These are phyloP conservation scores for Chelmon rostratus DNA, from an alignment of 2,797 vertebrate genomes.

Conservation along the genomic window DNA sequence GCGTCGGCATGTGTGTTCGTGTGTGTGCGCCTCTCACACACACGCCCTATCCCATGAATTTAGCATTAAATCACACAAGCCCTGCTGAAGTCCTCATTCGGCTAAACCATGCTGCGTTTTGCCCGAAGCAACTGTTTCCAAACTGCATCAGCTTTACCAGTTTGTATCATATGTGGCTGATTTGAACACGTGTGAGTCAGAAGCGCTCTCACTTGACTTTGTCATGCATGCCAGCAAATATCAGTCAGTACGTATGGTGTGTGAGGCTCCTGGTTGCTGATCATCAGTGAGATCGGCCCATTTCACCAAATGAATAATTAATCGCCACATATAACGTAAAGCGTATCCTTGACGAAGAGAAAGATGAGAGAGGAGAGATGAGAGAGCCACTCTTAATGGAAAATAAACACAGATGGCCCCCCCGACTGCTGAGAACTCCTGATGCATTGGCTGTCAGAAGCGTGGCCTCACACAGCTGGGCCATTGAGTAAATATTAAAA, in stretches of 20 bases:
- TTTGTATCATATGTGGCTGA: slow-evolving; percentile 33
- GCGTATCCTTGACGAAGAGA: slow-evolving; percentile 52
- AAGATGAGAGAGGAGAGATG: slow-evolving; percentile 44
- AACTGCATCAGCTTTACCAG: slow-evolving; percentile 25
- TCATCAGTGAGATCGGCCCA: slow-evolving; percentile 31
- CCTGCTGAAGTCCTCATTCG: slow-evolving; percentile 26
- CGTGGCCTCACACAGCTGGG: slow-evolving; percentile 39
- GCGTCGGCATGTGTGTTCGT: not conserved
- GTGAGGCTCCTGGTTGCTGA: not conserved
- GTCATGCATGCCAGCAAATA: slow-evolving; percentile 9
- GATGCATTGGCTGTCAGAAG: slow-evolving; percentile 56
- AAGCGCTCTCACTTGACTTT: slow-evolving; percentile 10
- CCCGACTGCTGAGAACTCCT: slow-evolving; percentile 60
- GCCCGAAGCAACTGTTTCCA: slow-evolving; percentile 50
- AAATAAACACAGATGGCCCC: slow-evolving; percentile 77
- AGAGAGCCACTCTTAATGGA: slow-evolving; percentile 69
- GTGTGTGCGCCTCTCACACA: slow-evolving; percentile 7
- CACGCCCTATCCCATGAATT: slow-evolving; percentile 23
- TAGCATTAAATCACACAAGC: slow-evolving; percentile 45
- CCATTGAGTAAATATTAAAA: slow-evolving; percentile 57
- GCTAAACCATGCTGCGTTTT: slow-evolving; percentile 31
- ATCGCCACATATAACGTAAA: slow-evolving; percentile 57
- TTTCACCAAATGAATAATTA: slow-evolving; percentile 59
- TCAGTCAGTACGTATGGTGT: slow-evolving; percentile 16
- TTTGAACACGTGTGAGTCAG: slow-evolving; percentile 26